Evolutionary conservation across 2,797 vertebrate genomes (phyloP).

Genomic region (Cichlasoma orientale): DNA sequence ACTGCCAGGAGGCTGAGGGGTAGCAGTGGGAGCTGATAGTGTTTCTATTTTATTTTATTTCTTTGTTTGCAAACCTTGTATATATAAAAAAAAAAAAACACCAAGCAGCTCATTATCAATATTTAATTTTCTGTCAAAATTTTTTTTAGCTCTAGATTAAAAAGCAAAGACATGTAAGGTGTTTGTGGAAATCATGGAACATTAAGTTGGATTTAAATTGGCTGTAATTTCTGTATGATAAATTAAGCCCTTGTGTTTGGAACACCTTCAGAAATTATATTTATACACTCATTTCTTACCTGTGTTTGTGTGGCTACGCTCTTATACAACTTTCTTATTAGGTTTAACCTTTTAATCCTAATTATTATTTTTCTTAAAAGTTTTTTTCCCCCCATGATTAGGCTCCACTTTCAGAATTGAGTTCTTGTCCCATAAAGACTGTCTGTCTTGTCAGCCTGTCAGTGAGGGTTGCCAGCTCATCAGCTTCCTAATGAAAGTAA

Average conservation of each 20-base stretch:
- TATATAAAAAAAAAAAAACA: neutral
- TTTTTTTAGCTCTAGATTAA: neutral
- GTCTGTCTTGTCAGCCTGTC: constrained; percentile 9
- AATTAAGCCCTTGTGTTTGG: neutral
- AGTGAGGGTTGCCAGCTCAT: constrained; percentile 34
- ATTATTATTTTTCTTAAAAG: constrained; percentile 32
- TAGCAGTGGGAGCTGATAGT: too few species aligned
- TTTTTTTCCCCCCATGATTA: constrained; percentile 33
- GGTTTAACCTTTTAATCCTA: constrained; percentile 23
- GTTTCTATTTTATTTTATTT: neutral
- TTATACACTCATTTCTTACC: neutral
- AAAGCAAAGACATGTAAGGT: neutral
- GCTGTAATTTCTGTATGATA: neutral
- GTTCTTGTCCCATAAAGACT: constrained; percentile 26
- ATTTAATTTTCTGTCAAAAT: neutral
- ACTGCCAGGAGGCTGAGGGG: too few species aligned
- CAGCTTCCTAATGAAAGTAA: constrained; percentile 37
- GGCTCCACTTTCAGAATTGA: constrained; percentile 10
- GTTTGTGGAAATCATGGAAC: neutral
- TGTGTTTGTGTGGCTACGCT: constrained; percentile 9
- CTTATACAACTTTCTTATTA: constrained; percentile 34
- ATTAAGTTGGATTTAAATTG: neutral
- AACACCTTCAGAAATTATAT: neutral
- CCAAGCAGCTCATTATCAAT: neutral
- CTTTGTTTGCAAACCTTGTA: neutral